Base-by-base conservation (phyloP, 2,113 vertebrate genomes). In the Protobothrops flavoviridis region DNA sequence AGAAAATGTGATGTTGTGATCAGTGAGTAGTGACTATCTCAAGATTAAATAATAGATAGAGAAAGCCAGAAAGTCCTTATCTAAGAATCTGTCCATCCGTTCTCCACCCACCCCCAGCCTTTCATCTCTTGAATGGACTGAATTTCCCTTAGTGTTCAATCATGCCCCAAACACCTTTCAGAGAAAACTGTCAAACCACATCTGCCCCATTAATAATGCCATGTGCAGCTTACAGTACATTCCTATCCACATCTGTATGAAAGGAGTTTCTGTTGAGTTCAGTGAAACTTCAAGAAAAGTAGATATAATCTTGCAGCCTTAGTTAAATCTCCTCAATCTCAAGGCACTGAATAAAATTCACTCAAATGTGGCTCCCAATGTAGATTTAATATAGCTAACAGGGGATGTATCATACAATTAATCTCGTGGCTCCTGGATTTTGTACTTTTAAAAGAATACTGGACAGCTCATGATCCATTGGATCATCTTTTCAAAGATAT, bases 1-100 rank as follows among this genome's bases (percentile, higher is more conserved):
- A 90, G 86, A 93, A 96, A 95, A 93, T 91, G 59, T 86, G n/a
- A 86, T 29, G 88, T 85, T 89, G 61, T 12, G 45, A 69, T 52
- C n/a, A 86, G 57, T 61, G 93, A 95, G 4, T 89, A 20, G 90
- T 92, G 74, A 90, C 29, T 48, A 69, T 95, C 13, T 95, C 59
- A 64, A 50, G 53, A 93, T n/a, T 88, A 93, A 96, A 93, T 90
- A 92, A 94, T 6, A 43, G 91, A 1, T 43, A 91, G 26, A 94
- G 33, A 10, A 12, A 64, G 23, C 23, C 90, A 45, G 17, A 33
- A 91, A 53, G 24, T 81, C 52, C 81, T 93, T 48, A 64, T 86
- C 48, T 86, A 26, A 61, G 45, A 86, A 61, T 23, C 26, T 90
- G 9, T 86, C 11, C 7, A 48, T 24, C 45, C 55, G 59, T 59